Evolutionary conservation across 1,140 invertebrate genomes (phyloP), one percentile per base, ranked within the genome.

Genomic region (Magallana ariakensis): DNA sequence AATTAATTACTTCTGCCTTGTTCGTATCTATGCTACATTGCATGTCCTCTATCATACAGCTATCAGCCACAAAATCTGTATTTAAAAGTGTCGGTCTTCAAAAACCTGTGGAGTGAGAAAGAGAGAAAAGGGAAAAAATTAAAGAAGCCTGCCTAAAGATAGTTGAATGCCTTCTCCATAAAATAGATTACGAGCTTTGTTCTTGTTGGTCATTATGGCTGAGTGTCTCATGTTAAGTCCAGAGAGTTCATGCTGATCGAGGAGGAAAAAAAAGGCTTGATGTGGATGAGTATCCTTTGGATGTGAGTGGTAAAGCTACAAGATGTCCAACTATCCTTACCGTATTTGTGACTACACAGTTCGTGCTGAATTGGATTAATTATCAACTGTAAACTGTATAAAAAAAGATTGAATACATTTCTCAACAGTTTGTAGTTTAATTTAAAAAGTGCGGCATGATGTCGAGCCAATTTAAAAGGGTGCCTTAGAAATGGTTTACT

Each of bases 291-390:
- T 46, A 46, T 46, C 33, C 5, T 2, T 46, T 46, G 33, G 33
- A 46, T 46, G 2, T 46, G 33, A 46, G 33, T 46, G 33, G 33
- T 46, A 46, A 4, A 46, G 33, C 33, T 46, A 46, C 0, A 46
- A 46, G 33, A 46, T 46, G 33, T 0, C 33, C 33, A 46, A 46
- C 33, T 0, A 46, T 46, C 0, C 0, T 0, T 46, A 46, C 33
- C 33, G 5, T 46, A 46, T 46, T 46, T 46, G 33, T 46, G 33
- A 46, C 33, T 46, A 13, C 22, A 75, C 8, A 75, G 11, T 75
- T 75, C 66, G 8, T 75, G 66, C 22, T 75, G 66, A 22, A 75
- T 13, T 33, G 66, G 66, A 75, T 75, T 75, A 75, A 75, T 75
- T 75, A 75, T 75, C 33, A 26, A 75, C 66, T 75, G 66, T 26